Conservation (phyloP, 2,797 vertebrate species). For the Meriones psammophilus region DNA sequence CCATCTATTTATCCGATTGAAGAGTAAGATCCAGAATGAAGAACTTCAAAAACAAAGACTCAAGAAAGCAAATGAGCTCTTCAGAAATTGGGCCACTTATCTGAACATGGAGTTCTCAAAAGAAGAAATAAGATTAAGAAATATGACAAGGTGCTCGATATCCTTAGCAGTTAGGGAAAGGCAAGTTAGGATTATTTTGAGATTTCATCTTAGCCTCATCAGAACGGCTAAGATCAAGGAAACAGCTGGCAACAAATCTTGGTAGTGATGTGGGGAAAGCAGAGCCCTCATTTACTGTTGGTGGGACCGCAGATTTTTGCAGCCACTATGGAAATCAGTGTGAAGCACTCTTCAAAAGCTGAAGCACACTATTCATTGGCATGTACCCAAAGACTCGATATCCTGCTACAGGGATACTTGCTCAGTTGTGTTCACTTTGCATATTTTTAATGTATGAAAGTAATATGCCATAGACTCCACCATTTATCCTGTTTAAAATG, state of each 20-base stretch:
- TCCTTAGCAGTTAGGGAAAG: not conserved
- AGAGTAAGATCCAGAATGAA: not conserved
- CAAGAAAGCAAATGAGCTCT: not conserved
- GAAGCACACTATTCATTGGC: not conserved
- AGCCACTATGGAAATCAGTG: not conserved
- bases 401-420: not conserved
- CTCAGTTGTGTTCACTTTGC: no score
- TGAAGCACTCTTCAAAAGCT: not conserved
- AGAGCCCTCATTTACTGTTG: not conserved
- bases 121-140: not conserved
- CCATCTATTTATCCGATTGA: not conserved
- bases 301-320: not conserved
- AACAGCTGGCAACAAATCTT: not conserved
- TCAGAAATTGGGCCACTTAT: not conserved
- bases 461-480: not conserved
- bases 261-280: not conserved
- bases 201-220: not conserved
- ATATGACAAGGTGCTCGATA: not conserved
- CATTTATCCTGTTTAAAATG: not conserved
- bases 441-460: slow-evolving; percentile 4
- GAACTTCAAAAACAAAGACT: not conserved
- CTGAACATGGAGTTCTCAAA: not conserved
- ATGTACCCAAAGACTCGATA: not conserved
- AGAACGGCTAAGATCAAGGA: not conserved
- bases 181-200: not conserved